Evolutionary conservation across 1,140 invertebrate genomes (phyloP), one percentile per base, ranked within the genome.

Genomic region (Drosophila ogumai): DNA sequence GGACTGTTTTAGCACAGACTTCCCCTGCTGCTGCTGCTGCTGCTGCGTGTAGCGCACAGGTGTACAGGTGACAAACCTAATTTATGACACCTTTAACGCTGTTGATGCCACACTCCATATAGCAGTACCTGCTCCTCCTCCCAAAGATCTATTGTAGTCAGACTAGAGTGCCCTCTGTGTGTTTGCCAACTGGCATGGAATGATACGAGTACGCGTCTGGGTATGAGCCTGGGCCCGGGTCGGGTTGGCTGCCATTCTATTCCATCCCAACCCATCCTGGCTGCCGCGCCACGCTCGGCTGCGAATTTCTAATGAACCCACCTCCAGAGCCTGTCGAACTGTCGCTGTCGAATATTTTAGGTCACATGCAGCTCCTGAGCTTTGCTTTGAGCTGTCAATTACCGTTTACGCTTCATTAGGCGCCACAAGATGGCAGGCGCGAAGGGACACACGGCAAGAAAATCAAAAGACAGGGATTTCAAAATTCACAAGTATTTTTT

Each of bases 351-450:
- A 67, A 68, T 82, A 90, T 90, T 88, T 90, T 72, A 88, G 85
- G 85, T 88, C 85, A 88, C 60, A 32, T 61, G 52, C 50, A 69
- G 71, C 76, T 78, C 74, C 66, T 64, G 34, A 64, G 84, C 65
- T 80, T 64, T 71, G 61, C 68, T 87, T 90, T 86, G 67, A 75
- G 86, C 52, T 88, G 85, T 90, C 85, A 90, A 90, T 90, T 90
- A 90, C 78, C 86, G 84, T 90, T 90, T 90, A 90, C 86, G 85
- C 85, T 90, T 90, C 85, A 90, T 90, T 90, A 90, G 82, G 81
- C 81, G 66, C 74, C 78, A 67, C 61, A 68, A 38, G 54, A 43
- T 56, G 78, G 66, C 78, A 81, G 59, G 50, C 56, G 49, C 57
- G 17, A 17, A 19, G 64, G 17, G 22, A 12, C 10, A 28, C 61